Conservation (phyloP, 2,797 vertebrate genomes). For the Rhinophrynus dorsalis region DNA sequence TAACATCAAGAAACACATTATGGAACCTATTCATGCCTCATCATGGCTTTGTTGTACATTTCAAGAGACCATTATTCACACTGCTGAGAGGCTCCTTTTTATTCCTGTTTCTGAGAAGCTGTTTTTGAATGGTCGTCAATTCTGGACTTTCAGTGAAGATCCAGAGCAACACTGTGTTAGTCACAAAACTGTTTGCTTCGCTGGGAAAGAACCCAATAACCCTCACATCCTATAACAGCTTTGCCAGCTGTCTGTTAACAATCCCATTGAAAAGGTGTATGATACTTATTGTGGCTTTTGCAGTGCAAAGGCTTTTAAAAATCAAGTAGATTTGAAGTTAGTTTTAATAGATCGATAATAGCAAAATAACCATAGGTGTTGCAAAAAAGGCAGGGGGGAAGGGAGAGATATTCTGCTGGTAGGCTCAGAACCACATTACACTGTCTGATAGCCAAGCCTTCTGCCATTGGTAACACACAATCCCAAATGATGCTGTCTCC, state of each 20-base stretch:
- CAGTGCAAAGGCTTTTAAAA: no score
- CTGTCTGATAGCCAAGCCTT: no score
- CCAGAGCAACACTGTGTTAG: background rate
- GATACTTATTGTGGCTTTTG: no score
- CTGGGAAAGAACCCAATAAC: background rate
- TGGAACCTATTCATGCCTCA: slow-evolving; percentile 1
- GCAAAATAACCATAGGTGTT: no score
- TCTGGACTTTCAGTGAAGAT: background rate
- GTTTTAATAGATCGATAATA: no score
- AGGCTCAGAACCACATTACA: no score
- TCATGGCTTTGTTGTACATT: slow-evolving; percentile 16
- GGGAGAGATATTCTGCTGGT: no score
- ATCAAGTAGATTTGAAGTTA: no score
- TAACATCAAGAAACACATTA: background rate
- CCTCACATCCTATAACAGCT: background rate
- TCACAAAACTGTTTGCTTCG: background rate
- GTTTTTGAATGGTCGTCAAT: background rate
- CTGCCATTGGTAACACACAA: no score
- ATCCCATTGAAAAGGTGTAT: background rate
- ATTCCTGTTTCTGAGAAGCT: background rate
- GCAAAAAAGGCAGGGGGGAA: no score
- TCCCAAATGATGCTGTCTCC: no score
- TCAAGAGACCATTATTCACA: slow-evolving; percentile 12
- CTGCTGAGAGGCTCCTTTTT: slow-evolving; percentile 2
- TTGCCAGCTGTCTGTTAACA: background rate